Evolutionary conservation across 2,888 invertebrate species (phyloP), one percentile per base, ranked within the genome.

Genomic region (Ochropacha duplaris): DNA sequence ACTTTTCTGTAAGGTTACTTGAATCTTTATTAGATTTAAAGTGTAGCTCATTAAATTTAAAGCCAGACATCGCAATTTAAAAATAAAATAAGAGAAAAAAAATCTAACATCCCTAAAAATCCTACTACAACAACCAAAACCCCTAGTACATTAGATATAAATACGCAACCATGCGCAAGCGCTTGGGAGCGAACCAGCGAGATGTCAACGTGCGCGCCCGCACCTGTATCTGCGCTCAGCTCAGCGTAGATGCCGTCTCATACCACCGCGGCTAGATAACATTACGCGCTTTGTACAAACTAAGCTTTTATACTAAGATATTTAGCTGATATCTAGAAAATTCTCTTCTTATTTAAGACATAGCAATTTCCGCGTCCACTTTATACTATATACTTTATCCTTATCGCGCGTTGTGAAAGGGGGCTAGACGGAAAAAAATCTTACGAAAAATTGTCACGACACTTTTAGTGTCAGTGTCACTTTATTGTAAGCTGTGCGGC

Each of bases 161-260:
- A 44, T 44, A 44, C 44, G 44, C 44, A 19, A 3, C 44, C 19
- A 9, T 44, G 44, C 63, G 44, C 63, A 58, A 57, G 59, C 56
- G 65, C 62, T 61, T 52, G 57, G 11, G 58, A 64, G 54, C 58
- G 55, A 62, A 61, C 50, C 57, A 28, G 44, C 19, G 44, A 44
- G 44, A 44, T 44, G 44, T 44, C 44, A 44, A 44, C 44, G 44
- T 44, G 19, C 26, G 44, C 36, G 36, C 36, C n/a, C 36, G n/a
- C 44, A 44, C 44, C 44, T 44, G 22, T 50, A 24, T 26, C 26
- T 24, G 22, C 44, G 44, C 6, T 44, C 44, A 44, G 44, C 6
- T 44, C 44, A 44, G 44, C 19, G 44, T 19, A 44, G 44, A 44
- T 44, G 44, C 31, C 31, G 44, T 19, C 31, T 44, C 9, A 44